Conservation (phyloP, 2,113 vertebrate species). For the Hassar affinis region DNA sequence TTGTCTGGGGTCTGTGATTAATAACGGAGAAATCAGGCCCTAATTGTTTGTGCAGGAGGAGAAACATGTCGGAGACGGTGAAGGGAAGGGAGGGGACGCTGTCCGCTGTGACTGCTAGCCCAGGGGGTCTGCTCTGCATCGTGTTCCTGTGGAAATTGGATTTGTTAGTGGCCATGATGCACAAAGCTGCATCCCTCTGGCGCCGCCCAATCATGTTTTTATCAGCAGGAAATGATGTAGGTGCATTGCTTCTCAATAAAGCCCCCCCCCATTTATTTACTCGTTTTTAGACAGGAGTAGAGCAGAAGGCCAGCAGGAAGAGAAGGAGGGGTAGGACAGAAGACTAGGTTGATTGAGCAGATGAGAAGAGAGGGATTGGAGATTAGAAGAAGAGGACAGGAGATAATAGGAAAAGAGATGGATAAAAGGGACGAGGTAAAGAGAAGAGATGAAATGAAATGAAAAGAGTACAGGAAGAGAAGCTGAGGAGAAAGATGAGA, state of each 20-base stretch:
- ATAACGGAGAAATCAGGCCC: conserved; percentile 70
- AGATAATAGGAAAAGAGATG: neutral
- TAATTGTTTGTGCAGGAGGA: conserved; percentile 69
- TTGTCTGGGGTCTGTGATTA: conserved; percentile 73
- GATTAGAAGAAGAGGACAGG: neutral
- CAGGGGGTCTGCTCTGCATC: conserved; percentile 42
- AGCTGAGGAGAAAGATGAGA: neutral
- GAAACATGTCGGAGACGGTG: conserved; percentile 22
- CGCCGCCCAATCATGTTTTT: conserved; percentile 46
- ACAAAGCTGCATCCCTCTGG: conserved; percentile 35
- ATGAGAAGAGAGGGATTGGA: neutral
- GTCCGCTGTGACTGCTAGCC: conserved; percentile 38
- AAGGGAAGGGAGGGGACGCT: conserved; percentile 29
- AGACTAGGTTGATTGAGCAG: too few relatives aligned
- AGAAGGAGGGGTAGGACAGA: neutral
- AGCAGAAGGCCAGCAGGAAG: neutral
- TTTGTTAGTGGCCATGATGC: conserved; percentile 44
- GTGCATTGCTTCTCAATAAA: conserved; percentile 26
- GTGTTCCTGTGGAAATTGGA: conserved; percentile 55
- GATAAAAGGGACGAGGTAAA: too few relatives aligned
- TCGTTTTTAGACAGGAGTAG: conserved; percentile 1
- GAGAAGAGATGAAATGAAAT: neutral
- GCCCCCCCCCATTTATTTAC: conserved; percentile 21
- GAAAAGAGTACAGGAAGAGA: neutral
- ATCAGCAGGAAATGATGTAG: conserved; percentile 53